phyloP scores from a whole-genome alignment of 2,797 vertebrate genomes.

The Eulemur albifrons region DNA sequence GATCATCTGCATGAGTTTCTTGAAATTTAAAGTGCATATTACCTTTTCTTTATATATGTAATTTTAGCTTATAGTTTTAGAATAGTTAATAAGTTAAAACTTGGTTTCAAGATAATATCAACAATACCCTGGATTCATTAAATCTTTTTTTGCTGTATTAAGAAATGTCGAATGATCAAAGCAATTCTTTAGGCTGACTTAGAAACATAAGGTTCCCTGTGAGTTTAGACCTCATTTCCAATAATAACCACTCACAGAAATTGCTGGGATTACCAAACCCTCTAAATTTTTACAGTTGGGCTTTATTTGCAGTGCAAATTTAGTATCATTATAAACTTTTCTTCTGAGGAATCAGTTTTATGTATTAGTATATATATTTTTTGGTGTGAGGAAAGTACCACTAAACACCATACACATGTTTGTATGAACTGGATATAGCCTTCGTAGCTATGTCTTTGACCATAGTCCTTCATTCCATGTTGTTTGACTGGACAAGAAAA shows the following conservation, averaged over 20 bases:
- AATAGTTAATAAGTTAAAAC: constrained; percentile 20
- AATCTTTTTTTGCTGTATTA: neutral
- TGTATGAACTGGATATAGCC: neutral
- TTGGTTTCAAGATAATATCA: constrained; percentile 6
- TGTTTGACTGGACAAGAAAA: neutral
- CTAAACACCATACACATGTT: neutral
- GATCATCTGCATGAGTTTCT: constrained; percentile 23
- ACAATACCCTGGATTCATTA: neutral
- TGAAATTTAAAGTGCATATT: neutral
- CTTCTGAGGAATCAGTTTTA: neutral
- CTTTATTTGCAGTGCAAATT: neutral
- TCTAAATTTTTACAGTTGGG: neutral
- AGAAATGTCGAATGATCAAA: constrained; percentile 5
- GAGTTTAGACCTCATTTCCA: neutral
- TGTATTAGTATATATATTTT: neutral
- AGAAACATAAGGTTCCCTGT: neutral
- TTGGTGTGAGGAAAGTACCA: neutral
- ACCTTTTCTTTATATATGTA: neutral
- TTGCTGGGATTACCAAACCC: neutral
- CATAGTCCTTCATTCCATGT: neutral
- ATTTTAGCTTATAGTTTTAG: constrained; percentile 30
- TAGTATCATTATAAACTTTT: neutral
- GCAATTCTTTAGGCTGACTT: neutral
- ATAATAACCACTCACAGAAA: neutral
- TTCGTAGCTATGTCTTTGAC: neutral